A percentile compares a stretch with the other conserved stretches of the same genome.
These are phyloP conservation scores for Lissonota sp. DNA, from an alignment of 2,888 invertebrate species.

Conservation along the genomic window DNA sequence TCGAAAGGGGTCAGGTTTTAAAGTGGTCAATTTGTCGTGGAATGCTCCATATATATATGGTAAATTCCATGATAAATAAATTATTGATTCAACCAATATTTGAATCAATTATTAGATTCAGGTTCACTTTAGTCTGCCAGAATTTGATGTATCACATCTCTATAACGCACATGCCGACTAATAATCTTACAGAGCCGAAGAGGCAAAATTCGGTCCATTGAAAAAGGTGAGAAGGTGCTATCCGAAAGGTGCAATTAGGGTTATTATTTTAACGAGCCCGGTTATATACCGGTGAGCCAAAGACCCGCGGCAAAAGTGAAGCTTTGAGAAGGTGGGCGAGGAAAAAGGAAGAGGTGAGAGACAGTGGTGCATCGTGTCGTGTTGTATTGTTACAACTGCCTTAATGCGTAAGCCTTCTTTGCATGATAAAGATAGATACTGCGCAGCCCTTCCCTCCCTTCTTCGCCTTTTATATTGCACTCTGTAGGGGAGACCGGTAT, in stretches of 20 bases:
- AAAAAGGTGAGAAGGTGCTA: constrained; percentile 78
- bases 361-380: constrained; percentile 45
- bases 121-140: too few species aligned
- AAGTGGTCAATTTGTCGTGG: too few species aligned
- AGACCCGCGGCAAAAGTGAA: constrained; percentile 13
- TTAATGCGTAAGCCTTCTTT: constrained; percentile 76
- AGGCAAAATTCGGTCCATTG: constrained; percentile 64
- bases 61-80: too few species aligned
- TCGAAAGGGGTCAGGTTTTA: too few species aligned
- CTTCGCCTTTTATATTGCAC: constrained; percentile 27
- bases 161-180: not conserved
- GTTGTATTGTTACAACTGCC: constrained; percentile 72
- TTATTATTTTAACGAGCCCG: constrained; percentile 79
- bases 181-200: constrained; percentile 14
- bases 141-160: too few species aligned
- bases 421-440: constrained; percentile 73
- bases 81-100: too few species aligned
- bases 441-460: constrained; percentile 28
- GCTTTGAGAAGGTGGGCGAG: constrained; percentile 15
- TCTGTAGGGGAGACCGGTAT: too few species aligned
- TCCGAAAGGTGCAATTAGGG: constrained; percentile 77
- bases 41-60: too few species aligned
- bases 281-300: constrained; percentile 67
- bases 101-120: too few species aligned
- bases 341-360: constrained; percentile 32